Conservation (phyloP, 2,888 invertebrate genomes). For the Cephus pulcher region DNA sequence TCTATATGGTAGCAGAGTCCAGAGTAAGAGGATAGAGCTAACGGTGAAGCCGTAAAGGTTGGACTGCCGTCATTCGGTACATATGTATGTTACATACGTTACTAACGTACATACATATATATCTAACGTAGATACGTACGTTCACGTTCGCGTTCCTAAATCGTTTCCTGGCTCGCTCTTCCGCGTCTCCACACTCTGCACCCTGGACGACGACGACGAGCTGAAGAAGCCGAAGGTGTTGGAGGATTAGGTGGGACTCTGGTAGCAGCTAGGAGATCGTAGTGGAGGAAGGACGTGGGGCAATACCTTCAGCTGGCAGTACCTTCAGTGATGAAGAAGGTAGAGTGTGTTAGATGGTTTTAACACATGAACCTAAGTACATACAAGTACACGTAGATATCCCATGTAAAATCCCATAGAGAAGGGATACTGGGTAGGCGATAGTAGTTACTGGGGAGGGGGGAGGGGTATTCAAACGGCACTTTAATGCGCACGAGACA, state of each 20-base stretch:
- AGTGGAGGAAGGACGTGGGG: not conserved
- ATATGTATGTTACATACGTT: not conserved
- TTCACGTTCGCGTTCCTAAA: not conserved
- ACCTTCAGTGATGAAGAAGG: not conserved
- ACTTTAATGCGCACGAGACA: constrained; percentile 33
- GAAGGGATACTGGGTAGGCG: not conserved
- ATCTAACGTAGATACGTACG: not conserved
- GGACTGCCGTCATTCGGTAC: not conserved
- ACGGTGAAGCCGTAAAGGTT: constrained; percentile 13
- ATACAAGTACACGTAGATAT: not conserved
- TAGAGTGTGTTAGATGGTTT: not conserved
- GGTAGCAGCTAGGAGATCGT: not conserved
- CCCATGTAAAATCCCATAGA: not conserved
- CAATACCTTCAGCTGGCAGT: not conserved
- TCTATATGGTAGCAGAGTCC: constrained; percentile 8
- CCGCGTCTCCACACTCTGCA: not conserved
- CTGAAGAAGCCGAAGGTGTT: not conserved
- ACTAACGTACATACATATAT: not conserved
- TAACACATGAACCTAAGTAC: not conserved
- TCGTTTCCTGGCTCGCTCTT: not conserved
- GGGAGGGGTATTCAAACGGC: constrained; percentile 21
- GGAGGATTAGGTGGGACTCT: not conserved
- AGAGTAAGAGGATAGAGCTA: constrained; percentile 14
- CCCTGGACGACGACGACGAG: not conserved
- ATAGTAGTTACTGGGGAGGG: not conserved